Percentiles rank a stretch among this genome's conserved stretches.
Conservation (phyloP, 2,888 invertebrate genomes). For the Aphodius granarius region DNA sequence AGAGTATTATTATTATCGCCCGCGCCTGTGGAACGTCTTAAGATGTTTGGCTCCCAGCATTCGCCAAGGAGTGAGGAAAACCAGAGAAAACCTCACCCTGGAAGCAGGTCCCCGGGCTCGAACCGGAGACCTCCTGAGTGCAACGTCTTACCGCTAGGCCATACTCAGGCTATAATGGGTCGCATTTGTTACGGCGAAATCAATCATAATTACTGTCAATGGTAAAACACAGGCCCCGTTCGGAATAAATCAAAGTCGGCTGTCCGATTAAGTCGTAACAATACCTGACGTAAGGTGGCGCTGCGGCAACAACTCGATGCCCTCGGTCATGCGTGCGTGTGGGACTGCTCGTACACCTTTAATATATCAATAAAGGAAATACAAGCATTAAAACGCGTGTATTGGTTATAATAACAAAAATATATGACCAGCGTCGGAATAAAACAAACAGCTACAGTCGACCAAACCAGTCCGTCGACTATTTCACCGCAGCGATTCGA, state of each 20-base stretch:
- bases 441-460: constrained; percentile 40
- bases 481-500: background rate
- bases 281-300: background rate
- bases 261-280: background rate
- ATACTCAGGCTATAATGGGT: background rate
- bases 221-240: background rate
- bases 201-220: background rate
- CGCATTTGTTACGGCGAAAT: background rate
- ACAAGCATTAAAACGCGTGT: constrained; percentile 49
- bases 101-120: too few species aligned
- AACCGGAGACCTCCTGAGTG: background rate
- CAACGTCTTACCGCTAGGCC: too few species aligned
- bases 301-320: background rate
- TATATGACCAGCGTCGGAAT: constrained; percentile 36
- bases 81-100: too few species aligned
- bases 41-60: too few species aligned
- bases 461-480: constrained; percentile 22
- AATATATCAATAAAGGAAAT: constrained; percentile 50
- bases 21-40: too few species aligned
- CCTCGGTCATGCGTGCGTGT: background rate
- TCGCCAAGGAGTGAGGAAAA: too few species aligned
- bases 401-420: constrained; percentile 49
- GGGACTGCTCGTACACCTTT: background rate
- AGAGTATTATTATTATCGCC: too few species aligned
- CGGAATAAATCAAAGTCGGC: background rate